Base-by-base conservation (phyloP, 2,888 invertebrate species). In the Nomada hirtipes region DNA sequence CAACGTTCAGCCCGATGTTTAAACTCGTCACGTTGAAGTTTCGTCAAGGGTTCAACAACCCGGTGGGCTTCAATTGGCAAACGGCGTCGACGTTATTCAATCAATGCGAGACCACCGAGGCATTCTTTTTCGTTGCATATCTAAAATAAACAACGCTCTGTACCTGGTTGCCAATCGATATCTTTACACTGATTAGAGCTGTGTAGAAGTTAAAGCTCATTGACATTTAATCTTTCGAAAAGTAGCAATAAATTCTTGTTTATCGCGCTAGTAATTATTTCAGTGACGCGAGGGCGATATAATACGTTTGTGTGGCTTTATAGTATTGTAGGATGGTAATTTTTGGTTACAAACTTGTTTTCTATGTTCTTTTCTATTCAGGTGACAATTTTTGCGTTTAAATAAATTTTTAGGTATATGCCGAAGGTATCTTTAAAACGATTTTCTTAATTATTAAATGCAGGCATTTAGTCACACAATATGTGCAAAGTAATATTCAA, bases 81-180 rank as follows among this genome's bases (percentile, higher is more conserved):
- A 57, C 72, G 60, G 53, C 64, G 55, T 84, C 78, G 68, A 79
- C 80, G 80, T 87, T 87, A 87, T 87, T 86, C 72, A 82, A 80
- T 87, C 84, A 29, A 59, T 10, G 60, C 68, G 73, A 76, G 55
- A 70, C 77, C 60, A 50, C 57, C 42, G 42, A n/a, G 70, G 67
- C 65, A 76, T 68, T 84, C 55, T 72, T 82, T 72, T 53, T 67
- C 61, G 23, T 52, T 71, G 18, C 74, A 79, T 84, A 78, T 68
- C 68, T 76, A 65, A 82, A 80, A 71, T 77, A 85, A 86, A 83
- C 78, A 77, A 76, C 75, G 61, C 15, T 36, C 60, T 44, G 60
- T 44, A 71, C 76, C 29, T 69, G 52, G 36, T 63, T 83, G 73
- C 64, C 73, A 63, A 81, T 75, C 53, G 47, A 42, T 67, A 59